Conservation (phyloP, 2,113 vertebrate species). For the Epinephelus cyanopodus region DNA sequence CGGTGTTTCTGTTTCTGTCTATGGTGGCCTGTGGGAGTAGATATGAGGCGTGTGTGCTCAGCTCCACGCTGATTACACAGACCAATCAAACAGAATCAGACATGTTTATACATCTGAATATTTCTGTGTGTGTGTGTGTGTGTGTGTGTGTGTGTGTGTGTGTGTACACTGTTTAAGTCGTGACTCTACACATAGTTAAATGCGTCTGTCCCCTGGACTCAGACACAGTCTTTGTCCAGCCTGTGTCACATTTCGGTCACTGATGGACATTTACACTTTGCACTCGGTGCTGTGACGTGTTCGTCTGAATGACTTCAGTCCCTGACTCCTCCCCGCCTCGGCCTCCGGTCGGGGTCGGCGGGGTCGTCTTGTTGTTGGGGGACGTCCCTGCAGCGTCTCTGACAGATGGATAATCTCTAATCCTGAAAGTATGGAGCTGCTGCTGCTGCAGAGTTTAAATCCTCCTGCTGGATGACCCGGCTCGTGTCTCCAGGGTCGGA, state of each 20-base stretch:
- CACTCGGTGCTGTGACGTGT: not conserved
- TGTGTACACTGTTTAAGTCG: too few species aligned
- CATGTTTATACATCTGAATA: too few species aligned
- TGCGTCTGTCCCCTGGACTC: too few species aligned
- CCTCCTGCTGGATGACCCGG: conserved; percentile 13
- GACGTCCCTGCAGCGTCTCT: conserved; percentile 10
- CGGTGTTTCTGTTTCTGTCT: too few species aligned
- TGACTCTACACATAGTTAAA: too few species aligned
- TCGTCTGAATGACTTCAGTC: too few species aligned
- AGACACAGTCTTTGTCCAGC: not conserved
- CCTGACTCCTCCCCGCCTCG: not conserved
- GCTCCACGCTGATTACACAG: too few species aligned
- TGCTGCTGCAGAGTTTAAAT: conserved; percentile 34
- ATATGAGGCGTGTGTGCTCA: too few species aligned
- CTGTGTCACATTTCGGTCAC: not conserved
- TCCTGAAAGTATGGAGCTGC: conserved; percentile 43
- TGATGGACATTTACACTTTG: not conserved
- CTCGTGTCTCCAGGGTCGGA: conserved; percentile 31
- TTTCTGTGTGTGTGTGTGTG: too few species aligned
- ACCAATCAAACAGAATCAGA: too few species aligned
- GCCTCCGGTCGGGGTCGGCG: conserved; percentile 1
- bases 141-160: too few species aligned
- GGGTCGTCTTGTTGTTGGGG: conserved; percentile 11
- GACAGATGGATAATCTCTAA: conserved; percentile 69
- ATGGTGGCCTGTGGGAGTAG: too few species aligned